A percentile compares a stretch with the other conserved stretches of the same genome.
These are phyloP conservation scores for Sandelia bainsii DNA, from an alignment of 2,797 vertebrate genomes.

Conservation along the genomic window DNA sequence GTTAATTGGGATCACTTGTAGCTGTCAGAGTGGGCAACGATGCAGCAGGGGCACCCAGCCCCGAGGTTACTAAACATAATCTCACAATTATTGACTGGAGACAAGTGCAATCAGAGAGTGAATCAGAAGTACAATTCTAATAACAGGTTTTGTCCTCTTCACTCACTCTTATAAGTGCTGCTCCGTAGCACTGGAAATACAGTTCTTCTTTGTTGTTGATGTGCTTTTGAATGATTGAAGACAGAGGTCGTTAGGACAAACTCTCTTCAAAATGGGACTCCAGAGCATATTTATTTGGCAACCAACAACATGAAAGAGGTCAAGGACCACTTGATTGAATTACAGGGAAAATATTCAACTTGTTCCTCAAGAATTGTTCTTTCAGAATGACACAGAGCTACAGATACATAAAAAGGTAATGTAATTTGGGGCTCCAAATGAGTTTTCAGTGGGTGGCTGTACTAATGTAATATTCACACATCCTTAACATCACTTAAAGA, in stretches of 20 bases:
- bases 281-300: neutral
- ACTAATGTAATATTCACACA: neutral
- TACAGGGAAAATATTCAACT: neutral
- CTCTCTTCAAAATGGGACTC: neutral
- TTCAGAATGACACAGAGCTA: neutral
- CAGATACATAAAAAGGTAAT: neutral
- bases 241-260: neutral
- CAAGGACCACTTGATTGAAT: neutral
- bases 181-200: neutral
- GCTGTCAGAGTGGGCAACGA: neutral
- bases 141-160: neutral
- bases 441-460: neutral
- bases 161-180: neutral
- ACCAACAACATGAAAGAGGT: neutral
- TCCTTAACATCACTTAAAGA: neutral
- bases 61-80: neutral
- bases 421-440: neutral
- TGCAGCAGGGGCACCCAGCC: neutral
- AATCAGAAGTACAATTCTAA: neutral
- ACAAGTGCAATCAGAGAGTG: neutral
- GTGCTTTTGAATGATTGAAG: slow-evolving; percentile 2
- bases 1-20: slow-evolving; percentile 12
- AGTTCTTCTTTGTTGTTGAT: slow-evolving; percentile 1
- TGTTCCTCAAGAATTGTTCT: neutral
- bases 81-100: neutral